phyloP scores from a whole-genome alignment of 1,140 invertebrate species.

The Chelonus insularis region DNA sequence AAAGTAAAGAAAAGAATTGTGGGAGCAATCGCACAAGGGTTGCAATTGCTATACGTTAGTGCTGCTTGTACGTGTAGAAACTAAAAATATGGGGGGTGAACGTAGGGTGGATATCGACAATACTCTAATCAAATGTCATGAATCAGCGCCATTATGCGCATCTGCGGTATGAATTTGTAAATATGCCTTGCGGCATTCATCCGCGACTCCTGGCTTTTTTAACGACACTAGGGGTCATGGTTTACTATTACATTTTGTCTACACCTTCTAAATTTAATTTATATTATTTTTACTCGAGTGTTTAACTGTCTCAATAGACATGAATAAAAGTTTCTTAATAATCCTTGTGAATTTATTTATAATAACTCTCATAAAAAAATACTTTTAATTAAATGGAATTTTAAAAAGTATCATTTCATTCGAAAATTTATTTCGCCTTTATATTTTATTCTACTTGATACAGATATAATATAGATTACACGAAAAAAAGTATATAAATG shows the following conservation, averaged over 20 bases:
- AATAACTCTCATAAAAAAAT: no score
- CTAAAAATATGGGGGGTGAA: slow-evolving; percentile 1
- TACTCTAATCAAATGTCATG: slow-evolving; percentile 60
- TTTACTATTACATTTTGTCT: background rate
- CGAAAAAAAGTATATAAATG: no score
- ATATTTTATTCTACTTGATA: no score
- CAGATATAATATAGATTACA: no score
- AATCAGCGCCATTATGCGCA: slow-evolving; percentile 59
- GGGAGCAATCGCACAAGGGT: slow-evolving; percentile 9
- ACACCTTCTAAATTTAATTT: background rate
- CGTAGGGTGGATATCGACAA: slow-evolving; percentile 44
- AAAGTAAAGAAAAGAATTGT: background rate
- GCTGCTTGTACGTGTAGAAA: background rate
- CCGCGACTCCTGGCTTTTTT: background rate
- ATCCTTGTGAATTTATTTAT: no score
- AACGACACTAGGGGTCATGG: background rate
- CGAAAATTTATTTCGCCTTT: no score
- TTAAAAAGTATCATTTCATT: no score
- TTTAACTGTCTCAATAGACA: no score
- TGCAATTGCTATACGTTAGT: background rate
- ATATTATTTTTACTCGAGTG: no score
- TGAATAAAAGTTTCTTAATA: no score
- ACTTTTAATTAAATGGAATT: no score
- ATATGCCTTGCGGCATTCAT: slow-evolving; percentile 47
- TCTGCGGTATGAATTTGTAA: slow-evolving; percentile 59